phyloP scores from a whole-genome alignment of 2,113 vertebrate species.

The Pipra filicauda region DNA sequence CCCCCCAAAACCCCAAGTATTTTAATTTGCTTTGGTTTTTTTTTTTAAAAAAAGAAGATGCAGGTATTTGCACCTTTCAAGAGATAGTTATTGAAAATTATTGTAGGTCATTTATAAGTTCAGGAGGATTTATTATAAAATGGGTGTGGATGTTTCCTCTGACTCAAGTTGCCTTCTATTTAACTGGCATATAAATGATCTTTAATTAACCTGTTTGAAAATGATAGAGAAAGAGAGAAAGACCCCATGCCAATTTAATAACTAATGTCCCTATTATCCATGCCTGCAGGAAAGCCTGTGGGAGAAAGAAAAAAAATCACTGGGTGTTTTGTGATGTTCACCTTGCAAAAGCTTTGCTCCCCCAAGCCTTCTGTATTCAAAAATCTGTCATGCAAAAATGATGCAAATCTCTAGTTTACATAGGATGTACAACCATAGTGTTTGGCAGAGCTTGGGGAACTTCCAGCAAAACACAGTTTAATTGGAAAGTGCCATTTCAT shows the following conservation, averaged over 20 bases:
- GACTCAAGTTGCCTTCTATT: not conserved
- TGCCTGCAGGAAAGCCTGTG: not conserved
- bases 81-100: not conserved
- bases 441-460: not conserved
- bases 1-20: rapidly evolving
- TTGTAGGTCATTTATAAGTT: not conserved
- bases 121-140: not conserved
- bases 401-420: not conserved
- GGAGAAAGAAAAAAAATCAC: not conserved
- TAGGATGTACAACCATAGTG: not conserved
- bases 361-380: not conserved
- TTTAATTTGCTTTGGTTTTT: not conserved
- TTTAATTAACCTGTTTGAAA: constrained; percentile 35
- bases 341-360: not conserved
- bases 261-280: not conserved
- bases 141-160: not conserved
- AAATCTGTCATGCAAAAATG: constrained; percentile 19
- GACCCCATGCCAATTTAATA: not conserved
- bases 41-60: not conserved
- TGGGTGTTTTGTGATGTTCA: constrained; percentile 10
- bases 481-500: constrained; percentile 17
- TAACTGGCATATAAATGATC: not conserved
- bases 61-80: not conserved
- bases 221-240: constrained; percentile 18
- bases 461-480: constrained; percentile 18